Evolutionary conservation across 2,888 invertebrate species (phyloP), one percentile per base, ranked within the genome.

Genomic region (Agrochola circellaris): DNA sequence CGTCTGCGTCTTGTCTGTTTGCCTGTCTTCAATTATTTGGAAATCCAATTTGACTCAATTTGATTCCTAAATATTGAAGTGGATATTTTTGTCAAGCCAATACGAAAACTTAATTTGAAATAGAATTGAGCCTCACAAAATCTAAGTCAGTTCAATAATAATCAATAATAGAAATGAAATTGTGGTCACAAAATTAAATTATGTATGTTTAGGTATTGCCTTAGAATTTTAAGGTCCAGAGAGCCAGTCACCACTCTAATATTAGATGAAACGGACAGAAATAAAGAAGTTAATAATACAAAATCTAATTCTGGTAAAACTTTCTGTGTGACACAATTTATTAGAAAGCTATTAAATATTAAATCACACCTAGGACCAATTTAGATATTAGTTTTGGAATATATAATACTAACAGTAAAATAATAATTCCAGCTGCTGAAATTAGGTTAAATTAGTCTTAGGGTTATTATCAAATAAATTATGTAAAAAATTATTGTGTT

Each of bases 291-390:
- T 56, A 26, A 56, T 42, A 58, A 13, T 65, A 56, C 15, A 51
- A 56, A 38, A 26, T n/a, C 20, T 51, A 26, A 83, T 72, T 65
- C 23, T 30, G 45, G 9, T 45, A 8, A 48, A 62, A 62, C 11
- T 26, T 61, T 69, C 15, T 70, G 13, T 51, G 4, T 1, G 34
- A 60, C 9, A 61, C 20, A 71, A 64, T 71, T 68, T 30, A 45
- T 45, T 67, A 9, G 34, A 64, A 34, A 71, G 30, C 15, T 56
- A 54, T 7, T 71, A 26, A 61, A 60, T 51, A 30, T 75, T 51
- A 4, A n/a, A 23, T 26, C 34, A 65, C 34, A 30, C 15, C 15
- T 64, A 73, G 64, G 68, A 82, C 68, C 86, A 82, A 85, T 72
- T 51, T 75, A 69, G 34, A 58, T 48, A 3, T 65, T 81, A 69